phyloP scores from a whole-genome alignment of 2,113 vertebrate species.

The Cyrtonyx montezumae region DNA sequence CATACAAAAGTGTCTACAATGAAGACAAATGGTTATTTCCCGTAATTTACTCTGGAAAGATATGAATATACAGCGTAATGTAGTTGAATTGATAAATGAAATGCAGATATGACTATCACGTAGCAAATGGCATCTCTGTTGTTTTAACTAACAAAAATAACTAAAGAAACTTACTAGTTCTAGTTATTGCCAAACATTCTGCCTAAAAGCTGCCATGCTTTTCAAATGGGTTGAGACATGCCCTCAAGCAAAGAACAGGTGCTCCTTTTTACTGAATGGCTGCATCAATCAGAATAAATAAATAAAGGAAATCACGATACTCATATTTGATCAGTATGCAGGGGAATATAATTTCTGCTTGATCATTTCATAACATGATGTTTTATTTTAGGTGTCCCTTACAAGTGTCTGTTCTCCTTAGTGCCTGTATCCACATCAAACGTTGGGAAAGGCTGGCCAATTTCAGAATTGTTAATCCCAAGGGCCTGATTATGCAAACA shows the following conservation, averaged over 20 bases:
- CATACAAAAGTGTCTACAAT: conserved; percentile 72
- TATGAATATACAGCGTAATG: conserved; percentile 24
- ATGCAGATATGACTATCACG: conserved; percentile 34
- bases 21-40: conserved; percentile 77
- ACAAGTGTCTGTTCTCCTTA: conserved; percentile 46
- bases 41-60: conserved; percentile 69
- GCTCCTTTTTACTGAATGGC: conserved; percentile 36
- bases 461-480: conserved; percentile 60
- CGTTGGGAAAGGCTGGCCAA: not conserved
- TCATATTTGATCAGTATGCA: not conserved
- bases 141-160: conserved; percentile 52
- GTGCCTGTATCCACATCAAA: conserved; percentile 12
- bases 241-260: conserved; percentile 63
- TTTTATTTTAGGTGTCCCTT: conserved; percentile 46
- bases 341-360: conserved; percentile 33
- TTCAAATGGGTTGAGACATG: conserved; percentile 4
- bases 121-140: conserved; percentile 28
- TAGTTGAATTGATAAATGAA: conserved; percentile 57
- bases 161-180: not conserved
- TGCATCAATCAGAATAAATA: conserved; percentile 57
- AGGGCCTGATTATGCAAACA: conserved; percentile 70
- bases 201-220: conserved; percentile 31
- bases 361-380: conserved; percentile 23
- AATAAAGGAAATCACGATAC: not conserved
- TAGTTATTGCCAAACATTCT: not conserved